Percentiles rank a stretch among this genome's conserved stretches.
These are phyloP conservation scores for Xanthia togata DNA, from an alignment of 2,888 invertebrate species.

Conservation along the genomic window DNA sequence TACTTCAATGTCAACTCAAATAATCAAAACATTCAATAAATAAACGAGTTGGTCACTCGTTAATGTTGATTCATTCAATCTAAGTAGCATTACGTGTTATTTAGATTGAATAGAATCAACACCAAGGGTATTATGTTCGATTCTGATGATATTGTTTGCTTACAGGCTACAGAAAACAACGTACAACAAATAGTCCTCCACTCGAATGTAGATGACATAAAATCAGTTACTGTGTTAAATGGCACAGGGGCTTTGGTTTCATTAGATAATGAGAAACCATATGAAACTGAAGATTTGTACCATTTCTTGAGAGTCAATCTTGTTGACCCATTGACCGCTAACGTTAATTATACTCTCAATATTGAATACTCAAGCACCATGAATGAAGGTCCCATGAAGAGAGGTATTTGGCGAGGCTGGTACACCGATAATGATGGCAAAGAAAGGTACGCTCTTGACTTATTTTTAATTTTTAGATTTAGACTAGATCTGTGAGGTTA, in stretches of 20 bases:
- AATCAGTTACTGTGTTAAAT: constrained; percentile 66
- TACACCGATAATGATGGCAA: constrained; percentile 79
- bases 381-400: constrained; percentile 87
- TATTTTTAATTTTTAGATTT: neutral
- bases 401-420: constrained; percentile 87
- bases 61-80: neutral
- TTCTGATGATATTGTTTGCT: neutral
- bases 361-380: constrained; percentile 88
- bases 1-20: too few relatives aligned
- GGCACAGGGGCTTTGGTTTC: constrained; percentile 63
- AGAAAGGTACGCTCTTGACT: constrained; percentile 75
- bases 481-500: neutral
- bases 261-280: constrained; percentile 62
- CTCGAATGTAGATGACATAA: constrained; percentile 83
- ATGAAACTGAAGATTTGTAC: constrained; percentile 78
- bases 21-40: neutral
- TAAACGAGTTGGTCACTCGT: neutral
- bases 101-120: too few relatives aligned
- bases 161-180: constrained; percentile 74
- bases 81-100: too few relatives aligned
- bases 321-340: constrained; percentile 69
- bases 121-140: neutral
- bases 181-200: constrained; percentile 87
- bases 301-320: constrained; percentile 85
- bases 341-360: constrained; percentile 81